Base-by-base conservation (phyloP, 2,113 vertebrate genomes). In the Arvicanthis niloticus region DNA sequence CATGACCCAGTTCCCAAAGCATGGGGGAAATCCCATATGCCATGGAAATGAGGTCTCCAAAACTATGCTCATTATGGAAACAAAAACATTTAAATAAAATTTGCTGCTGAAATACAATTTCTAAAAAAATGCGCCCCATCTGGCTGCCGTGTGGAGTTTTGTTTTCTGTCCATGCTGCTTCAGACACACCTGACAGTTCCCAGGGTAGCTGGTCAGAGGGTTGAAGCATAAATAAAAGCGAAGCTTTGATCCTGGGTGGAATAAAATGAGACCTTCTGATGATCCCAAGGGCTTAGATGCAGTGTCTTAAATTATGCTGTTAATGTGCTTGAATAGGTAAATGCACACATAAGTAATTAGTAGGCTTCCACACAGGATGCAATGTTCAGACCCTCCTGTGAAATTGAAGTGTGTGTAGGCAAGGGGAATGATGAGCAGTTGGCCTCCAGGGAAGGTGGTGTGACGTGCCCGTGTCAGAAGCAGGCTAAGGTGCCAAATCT, bases 121-220 rank as follows among this genome's bases (percentile, higher is more conserved):
- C 51, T 37, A 56, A 96, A 93, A 92, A 93, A 51, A 26, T 40
- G 31, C 88, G 73, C 67, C 90, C 90, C 95, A 98, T 93, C 95
- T 97, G 97, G 95, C 85, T 93, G 90, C 91, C 92, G 95, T 93
- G 96, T 92, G 94, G 91, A 70, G 31, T 70, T 96, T 92, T 95
- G 60, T 96, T 97, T 93, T 90, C 86, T 48, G 40, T 91, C 76
- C 87, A 78, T 67, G 82, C 42, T 65, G 73, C 82, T 84, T 45
- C 78, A 70, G 58, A 93, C 70, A 73, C 22, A 81, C 56, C 93
- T 93, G 92, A 73, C 75, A 92, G 88, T 78, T 96, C 90, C 91
- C 96, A 91, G 94, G 92, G 76, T 92, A 88, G 91, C 1, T 92
- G 96, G 73, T 76, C 24, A 60, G 56, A 65, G 70, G 85, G 90